Evolutionary conservation across 2,888 invertebrate species (phyloP), one percentile per base, ranked within the genome.

Genomic region (Dryobotodes eremita): DNA sequence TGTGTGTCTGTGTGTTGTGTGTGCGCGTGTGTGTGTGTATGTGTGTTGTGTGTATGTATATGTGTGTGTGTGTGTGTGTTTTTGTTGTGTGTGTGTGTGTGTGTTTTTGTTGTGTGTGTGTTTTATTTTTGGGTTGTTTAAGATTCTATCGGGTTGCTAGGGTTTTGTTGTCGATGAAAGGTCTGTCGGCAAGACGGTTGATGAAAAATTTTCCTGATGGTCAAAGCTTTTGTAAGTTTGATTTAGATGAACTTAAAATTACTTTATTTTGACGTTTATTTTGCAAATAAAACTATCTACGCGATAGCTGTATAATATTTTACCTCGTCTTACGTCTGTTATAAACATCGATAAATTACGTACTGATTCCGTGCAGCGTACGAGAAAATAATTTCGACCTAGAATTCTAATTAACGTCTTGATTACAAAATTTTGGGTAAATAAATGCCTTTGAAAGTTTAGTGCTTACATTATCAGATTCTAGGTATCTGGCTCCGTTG

Each of bases 371-470:
- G 0, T 57, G 7, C 7, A 0, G 42, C 15, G 42, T 17, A 50
- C 1, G 2, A 53, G 31, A 72, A 20, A 36, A 69, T 26, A 64
- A 66, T 78, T 62, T 69, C 10, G 6, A 31, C 15, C 42, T 31
- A 50, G 15, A 53, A 77, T 36, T 31, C 13, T 61, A 55, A 79
- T 31, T 57, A 66, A 57, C 23, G 57, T 62, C 46, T 71, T 31
- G 42, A 82, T 50, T 64, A 68, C 11, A 71, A 71, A 13, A 62
- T 55, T 23, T 71, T 61, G 23, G 23, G 36, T 66, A 57, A 79
- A 46, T 57, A 73, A 55, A 57, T 42, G 36, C 68, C 77, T 77
- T 42, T 50, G 61, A 83, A 82, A 83, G 55, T 48, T 23, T 42
- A 57, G 42, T 42, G 26, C 31, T 76, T 55, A 36, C 23, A 61